Evolutionary conservation across 2,797 vertebrate species (phyloP), one percentile per base, ranked within the genome.

Genomic region (Rhinichthys osculus): DNA sequence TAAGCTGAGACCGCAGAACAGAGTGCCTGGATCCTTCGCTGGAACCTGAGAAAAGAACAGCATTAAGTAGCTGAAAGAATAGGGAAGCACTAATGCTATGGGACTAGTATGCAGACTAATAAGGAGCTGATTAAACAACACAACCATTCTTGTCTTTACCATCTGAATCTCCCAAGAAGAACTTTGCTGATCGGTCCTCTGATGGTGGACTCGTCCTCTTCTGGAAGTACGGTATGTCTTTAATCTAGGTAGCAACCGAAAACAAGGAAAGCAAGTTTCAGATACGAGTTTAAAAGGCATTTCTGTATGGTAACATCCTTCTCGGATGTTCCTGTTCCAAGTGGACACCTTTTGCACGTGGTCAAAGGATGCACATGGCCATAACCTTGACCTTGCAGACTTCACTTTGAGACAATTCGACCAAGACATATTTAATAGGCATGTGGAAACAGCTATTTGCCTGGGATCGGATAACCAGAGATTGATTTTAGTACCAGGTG

Each of bases 151-250:
- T 19, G 3, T n/a, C 33, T 85, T 90, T 96, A 99, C 98, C 97
- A 90, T 97, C 97, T 87, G 94, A 92, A 64, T 99, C 98, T 9
- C 96, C 95, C 52, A 96, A 95, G 87, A 98, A 96, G 77, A 97
- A 95, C 86, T 94, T 96, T 85, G 96, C 91, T 40, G 93, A 92
- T 87, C 95, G 94, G 81, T 99, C 98, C 70, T 99, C 98, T 64
- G 95, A 95, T 0, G 97, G 96, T 21, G 97, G 96, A 79, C 96
- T 92, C 14, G 96, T 96, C 94, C 97, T 97, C 92, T 98, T 97
- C 91, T 98, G 98, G 91, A 99, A 99, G 93, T 99, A 99, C 0
- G 98, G 96, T 2, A 96, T 95, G 90, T 99, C 98, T 88, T 97
- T 96, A 87, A 99, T 96, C 95, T 99, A 90, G 47, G 9, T 33